Base-by-base conservation (phyloP, 2,113 vertebrate genomes). In the Gymnarchus niloticus region DNA sequence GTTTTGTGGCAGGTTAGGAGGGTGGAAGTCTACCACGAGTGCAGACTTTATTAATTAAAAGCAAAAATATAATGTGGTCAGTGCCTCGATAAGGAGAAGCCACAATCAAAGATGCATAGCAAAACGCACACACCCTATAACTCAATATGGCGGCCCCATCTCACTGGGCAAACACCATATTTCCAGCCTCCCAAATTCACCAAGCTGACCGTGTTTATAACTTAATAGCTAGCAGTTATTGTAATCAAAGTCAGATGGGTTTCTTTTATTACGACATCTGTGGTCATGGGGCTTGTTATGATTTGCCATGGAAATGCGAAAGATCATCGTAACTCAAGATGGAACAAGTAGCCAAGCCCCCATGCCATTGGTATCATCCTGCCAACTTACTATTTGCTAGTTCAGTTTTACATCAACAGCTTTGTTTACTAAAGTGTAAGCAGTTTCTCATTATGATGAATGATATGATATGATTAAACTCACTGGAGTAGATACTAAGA, bases 181-280 rank as follows among this genome's bases (percentile, higher is more conserved):
- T 17, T 33, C 7, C 65, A 6, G 14, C 4, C 33, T 41, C 65
- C 65, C 33, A 33, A 19, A 69, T 17, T 41, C 65, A 41, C 14
- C 33, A 25, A 69, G 65, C 28, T 41, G 14, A 41, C 33, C 33
- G 28, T 41, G 41, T 73, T 73, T 73, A 73, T 73, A 73, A 73
- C 65, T 41, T 73, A 73, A 73, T 73, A 73, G 65, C 65, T 73
- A 73, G 65, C 65, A 73, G 41, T 73, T 73, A 73, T 28, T 73
- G 28, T 41, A 73, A 73, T 73, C 65, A 73, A 33, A 73, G 65
- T 14, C 65, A 73, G 65, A 73, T 73, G 65, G 65, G 65, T 41
- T 73, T 73, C 65, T 37, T 73, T 73, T 37, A 73, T 73, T 73
- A 73, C 33, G 65, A 33, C 65, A 73, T 73, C 65, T 73, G 65